Evolutionary conservation across 2,113 vertebrate genomes (phyloP), one percentile per base, ranked within the genome.

Genomic region (Mobula hypostoma): DNA sequence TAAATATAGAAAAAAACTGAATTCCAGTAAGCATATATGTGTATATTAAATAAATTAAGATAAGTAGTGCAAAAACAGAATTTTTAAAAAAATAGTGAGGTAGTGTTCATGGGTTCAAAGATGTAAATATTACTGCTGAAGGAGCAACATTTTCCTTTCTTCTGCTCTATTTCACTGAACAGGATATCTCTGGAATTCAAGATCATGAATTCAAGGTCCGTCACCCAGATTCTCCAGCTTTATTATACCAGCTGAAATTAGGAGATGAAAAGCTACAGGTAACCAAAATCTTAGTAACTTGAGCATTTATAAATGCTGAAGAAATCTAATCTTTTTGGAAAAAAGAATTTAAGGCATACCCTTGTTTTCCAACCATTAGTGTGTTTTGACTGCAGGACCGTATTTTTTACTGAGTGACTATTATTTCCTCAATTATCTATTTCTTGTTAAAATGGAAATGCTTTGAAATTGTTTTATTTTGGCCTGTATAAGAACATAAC

Each of bases 211-310:
- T 99, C 95, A 98, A 98, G 95, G 98, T 98, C 94, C 96, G 98
- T 78, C 98, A 98, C 94, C 99, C 99, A 0, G 99, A 99, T 95
- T 97, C 98, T 78, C 98, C 98, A 58, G 97, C 98, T 94, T 95
- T 99, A 7, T 96, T 99, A 72, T 99, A 98, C 95, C 99, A 99
- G 95, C 96, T 99, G 94, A 97, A 98, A 80, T 95, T 99, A 21
- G 99, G 99, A 19, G 99, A 99, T 96, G 99, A 99, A 95, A 99
- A 99, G 94, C 96, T 99, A 90, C 98, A 99, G 98, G 99, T 99
- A 96, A 78, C 15, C 1, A 70, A 74, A 72, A 48, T 88, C 15
- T 66, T 58, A 14, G 12, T 88, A 63, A 32, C 27, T 14, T 88
- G 14, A 63, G 12, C 5, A 66, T 88, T 88, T 88, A 17, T 19